Evolutionary conservation across 2,888 invertebrate species (phyloP).

Genomic region (Galeopsomyia nigrocyanea): DNA sequence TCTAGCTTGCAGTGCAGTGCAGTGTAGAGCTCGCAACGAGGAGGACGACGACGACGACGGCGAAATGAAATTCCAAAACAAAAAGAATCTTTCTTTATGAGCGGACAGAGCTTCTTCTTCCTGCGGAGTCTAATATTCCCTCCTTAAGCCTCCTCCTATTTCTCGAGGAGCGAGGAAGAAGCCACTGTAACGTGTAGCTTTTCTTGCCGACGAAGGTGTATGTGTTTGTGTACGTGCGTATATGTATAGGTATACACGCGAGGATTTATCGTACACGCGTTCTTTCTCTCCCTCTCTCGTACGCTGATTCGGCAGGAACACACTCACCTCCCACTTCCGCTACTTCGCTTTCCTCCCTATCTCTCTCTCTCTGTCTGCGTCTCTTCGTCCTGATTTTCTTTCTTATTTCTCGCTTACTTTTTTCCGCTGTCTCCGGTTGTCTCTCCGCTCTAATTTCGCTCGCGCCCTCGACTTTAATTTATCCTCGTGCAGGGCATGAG

Average conservation of each 20-base stretch:
- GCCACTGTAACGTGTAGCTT: too few relatives aligned
- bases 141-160: not conserved
- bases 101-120: not conserved
- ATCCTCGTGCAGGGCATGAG: not conserved
- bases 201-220: too few relatives aligned
- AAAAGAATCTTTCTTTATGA: not conserved
- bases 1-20: not conserved
- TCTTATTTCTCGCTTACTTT: not conserved
- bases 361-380: not conserved
- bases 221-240: too few relatives aligned
- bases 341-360: constrained; percentile 7
- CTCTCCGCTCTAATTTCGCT: constrained; percentile 9
- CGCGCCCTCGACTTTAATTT: constrained; percentile 32
- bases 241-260: too few relatives aligned
- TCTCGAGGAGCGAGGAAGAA: too few relatives aligned
- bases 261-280: too few relatives aligned
- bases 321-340: not conserved
- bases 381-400: constrained; percentile 19
- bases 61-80: constrained; percentile 40
- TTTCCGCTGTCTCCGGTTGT: not conserved
- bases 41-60: too few relatives aligned
- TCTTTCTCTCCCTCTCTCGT: too few relatives aligned
- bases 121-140: not conserved
- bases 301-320: too few relatives aligned
- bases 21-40: too few relatives aligned